phyloP scores from a whole-genome alignment of 2,888 invertebrate species.

The Heliconius ismenius region DNA sequence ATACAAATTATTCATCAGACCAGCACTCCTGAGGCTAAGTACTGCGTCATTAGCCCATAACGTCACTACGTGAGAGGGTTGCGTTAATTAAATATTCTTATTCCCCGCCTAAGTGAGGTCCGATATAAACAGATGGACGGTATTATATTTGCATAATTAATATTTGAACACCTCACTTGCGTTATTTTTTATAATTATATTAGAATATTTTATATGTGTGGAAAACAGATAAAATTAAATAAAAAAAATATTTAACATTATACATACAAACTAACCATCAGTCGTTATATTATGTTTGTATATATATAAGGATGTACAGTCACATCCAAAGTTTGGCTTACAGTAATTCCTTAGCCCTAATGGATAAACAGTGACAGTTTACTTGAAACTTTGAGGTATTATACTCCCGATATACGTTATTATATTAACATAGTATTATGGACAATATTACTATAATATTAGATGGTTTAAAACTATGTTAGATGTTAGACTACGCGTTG shows the following conservation, averaged over 20 bases:
- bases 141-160: constrained; percentile 47
- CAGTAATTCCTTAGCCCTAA: constrained; percentile 14
- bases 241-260: too few species aligned
- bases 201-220: not conserved
- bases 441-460: not conserved
- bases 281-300: not conserved
- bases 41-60: constrained; percentile 44
- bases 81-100: constrained; percentile 49
- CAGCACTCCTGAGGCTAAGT: constrained; percentile 30
- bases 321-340: constrained; percentile 3
- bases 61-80: constrained; percentile 44
- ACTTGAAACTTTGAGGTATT: constrained; percentile 11
- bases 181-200: constrained; percentile 19
- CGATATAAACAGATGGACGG: constrained; percentile 44
- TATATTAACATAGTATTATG: constrained; percentile 16
- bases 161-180: constrained; percentile 34
- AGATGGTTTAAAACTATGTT: too few species aligned
- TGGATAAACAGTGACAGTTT: constrained; percentile 19
- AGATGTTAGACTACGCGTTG: not conserved
- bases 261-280: not conserved
- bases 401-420: constrained; percentile 1
- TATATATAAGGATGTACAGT: constrained; percentile 4
- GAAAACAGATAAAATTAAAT: too few species aligned
- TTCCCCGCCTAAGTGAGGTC: constrained; percentile 46
- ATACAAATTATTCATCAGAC: constrained; percentile 25